These are phyloP conservation scores for Drosophila persimilis DNA, from an alignment of 1,140 invertebrate genomes.

Conservation along the genomic window DNA sequence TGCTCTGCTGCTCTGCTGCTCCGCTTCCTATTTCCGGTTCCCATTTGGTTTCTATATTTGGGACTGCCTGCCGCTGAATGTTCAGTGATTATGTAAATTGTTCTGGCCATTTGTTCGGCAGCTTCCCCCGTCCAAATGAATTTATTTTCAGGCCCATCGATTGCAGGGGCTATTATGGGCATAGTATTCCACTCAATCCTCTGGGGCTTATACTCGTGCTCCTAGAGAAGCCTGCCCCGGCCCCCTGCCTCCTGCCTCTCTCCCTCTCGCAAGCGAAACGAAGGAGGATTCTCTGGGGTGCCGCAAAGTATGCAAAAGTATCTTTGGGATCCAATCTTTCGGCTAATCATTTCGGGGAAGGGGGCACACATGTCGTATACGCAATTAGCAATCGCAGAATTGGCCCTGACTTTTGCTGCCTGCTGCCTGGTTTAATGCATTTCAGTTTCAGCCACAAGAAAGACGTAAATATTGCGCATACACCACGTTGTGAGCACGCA, in stretches of 20 bases:
- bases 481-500: conserved; percentile 67
- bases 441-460: conserved; percentile 25
- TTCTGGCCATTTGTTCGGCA: conserved; percentile 44
- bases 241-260: too few species aligned
- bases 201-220: too few species aligned
- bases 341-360: conserved; percentile 32
- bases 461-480: conserved; percentile 69
- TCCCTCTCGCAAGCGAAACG: too few species aligned
- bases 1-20: conserved; percentile 23
- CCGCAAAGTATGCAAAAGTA: conserved; percentile 1
- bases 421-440: conserved; percentile 59
- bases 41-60: conserved; percentile 72
- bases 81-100: conserved; percentile 68
- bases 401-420: conserved; percentile 14
- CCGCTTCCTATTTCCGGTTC: conserved; percentile 71
- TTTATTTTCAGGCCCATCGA: conserved; percentile 54
- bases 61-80: conserved; percentile 44
- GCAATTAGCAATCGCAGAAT: conserved; percentile 27
- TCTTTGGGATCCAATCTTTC: conserved; percentile 1
- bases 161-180: conserved; percentile 39
- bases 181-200: neutral
- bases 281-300: conserved; percentile 4
- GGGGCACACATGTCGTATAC: conserved; percentile 44
- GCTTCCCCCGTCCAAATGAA: conserved; percentile 23
- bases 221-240: too few species aligned